A percentile compares a stretch with the other conserved stretches of the same genome.
phyloP scores from a whole-genome alignment of 1,140 invertebrate genomes.

The Drosophila repletoides region DNA sequence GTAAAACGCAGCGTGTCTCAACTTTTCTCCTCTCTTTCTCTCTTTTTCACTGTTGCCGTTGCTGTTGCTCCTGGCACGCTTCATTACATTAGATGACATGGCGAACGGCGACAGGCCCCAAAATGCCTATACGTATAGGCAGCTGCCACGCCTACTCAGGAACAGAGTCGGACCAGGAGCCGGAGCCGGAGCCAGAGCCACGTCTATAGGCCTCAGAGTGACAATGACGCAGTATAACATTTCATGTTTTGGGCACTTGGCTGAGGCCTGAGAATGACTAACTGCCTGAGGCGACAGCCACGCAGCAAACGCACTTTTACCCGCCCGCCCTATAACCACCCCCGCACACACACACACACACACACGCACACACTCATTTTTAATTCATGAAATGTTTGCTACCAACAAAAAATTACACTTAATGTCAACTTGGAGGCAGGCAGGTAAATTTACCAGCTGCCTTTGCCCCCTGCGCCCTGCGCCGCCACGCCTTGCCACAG shows the following conservation, averaged over 20 bases:
- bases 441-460: constrained; percentile 15
- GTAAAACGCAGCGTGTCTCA: constrained; percentile 32
- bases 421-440: constrained; percentile 33
- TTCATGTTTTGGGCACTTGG: constrained; percentile 23
- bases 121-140: constrained; percentile 15
- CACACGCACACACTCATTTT: constrained; percentile 25
- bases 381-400: constrained; percentile 49
- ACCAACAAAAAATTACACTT: constrained; percentile 48
- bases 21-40: not conserved
- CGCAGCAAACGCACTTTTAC: constrained; percentile 36
- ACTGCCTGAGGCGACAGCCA: constrained; percentile 40
- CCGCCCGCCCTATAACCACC: constrained; percentile 8
- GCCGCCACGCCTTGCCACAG: not conserved
- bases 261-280: constrained; percentile 32
- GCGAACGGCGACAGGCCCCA: constrained; percentile 18
- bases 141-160: constrained; percentile 17
- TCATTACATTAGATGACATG: constrained; percentile 56
- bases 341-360: constrained; percentile 9
- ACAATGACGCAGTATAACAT: constrained; percentile 50
- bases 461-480: no score
- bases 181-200: no score
- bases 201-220: constrained; percentile 10
- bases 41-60: not conserved
- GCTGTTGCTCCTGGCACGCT: constrained; percentile 6
- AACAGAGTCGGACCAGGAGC: no score